A percentile compares a stretch with the other conserved stretches of the same genome.
These are phyloP conservation scores for Vipera ursinii DNA, from an alignment of 2,797 vertebrate genomes.

Conservation along the genomic window DNA sequence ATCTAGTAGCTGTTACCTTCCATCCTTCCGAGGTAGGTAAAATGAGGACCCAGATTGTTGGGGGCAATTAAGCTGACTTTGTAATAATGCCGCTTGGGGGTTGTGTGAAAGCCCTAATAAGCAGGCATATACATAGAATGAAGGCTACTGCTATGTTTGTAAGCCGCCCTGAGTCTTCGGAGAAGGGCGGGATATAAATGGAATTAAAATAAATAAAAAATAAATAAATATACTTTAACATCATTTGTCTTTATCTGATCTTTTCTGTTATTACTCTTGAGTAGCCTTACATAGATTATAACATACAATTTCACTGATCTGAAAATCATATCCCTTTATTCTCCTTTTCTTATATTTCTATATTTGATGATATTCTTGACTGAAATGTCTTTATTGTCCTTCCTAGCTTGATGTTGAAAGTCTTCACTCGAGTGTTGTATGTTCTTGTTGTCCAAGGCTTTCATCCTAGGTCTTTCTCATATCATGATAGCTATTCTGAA, in stretches of 20 bases:
- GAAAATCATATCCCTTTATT: background rate
- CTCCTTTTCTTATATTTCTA: background rate
- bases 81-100: too few species aligned
- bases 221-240: background rate
- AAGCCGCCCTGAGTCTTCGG: too few species aligned
- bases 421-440: background rate
- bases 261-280: background rate
- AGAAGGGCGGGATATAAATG: too few species aligned
- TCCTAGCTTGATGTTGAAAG: background rate
- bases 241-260: background rate
- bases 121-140: too few species aligned
- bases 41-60: too few species aligned
- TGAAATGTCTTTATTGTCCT: background rate
- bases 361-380: background rate
- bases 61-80: too few species aligned
- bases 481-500: background rate
- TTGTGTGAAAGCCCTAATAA: too few species aligned
- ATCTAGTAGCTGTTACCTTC: background rate
- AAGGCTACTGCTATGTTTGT: too few species aligned
- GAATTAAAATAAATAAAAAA: too few species aligned
- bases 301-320: background rate
- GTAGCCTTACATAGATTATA: background rate
- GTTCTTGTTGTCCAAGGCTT: background rate
- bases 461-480: background rate
- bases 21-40: too few species aligned